Percentiles rank a stretch among this genome's conserved stretches.
Conservation (phyloP, 2,113 vertebrate genomes). For the Apteryx mantelli region DNA sequence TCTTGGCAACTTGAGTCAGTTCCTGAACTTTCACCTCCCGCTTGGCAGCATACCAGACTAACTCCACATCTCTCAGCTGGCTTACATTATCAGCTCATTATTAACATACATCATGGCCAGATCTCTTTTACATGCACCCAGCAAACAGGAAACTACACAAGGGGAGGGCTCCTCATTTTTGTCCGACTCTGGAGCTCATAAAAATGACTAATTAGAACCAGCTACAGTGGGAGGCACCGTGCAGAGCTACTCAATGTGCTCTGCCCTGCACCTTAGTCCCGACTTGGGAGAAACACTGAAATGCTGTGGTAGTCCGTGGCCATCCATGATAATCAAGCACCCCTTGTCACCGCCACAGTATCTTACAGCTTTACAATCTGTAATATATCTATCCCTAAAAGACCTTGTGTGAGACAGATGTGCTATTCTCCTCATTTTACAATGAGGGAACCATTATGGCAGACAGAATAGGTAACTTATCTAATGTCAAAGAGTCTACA, state of each 20-base stretch:
- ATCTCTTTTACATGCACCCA: conserved; percentile 62
- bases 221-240: neutral
- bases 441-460: accelerated
- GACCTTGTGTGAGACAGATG: neutral
- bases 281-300: neutral
- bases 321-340: neutral
- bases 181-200: conserved; percentile 69
- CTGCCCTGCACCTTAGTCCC: neutral
- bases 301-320: neutral
- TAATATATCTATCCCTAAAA: neutral
- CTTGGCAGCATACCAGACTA: conserved; percentile 65
- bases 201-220: conserved; percentile 73
- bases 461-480: neutral
- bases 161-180: conserved; percentile 65
- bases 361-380: neutral
- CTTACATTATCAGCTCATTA: conserved; percentile 75
- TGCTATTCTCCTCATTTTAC: neutral
- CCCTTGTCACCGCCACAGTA: neutral
- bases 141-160: conserved; percentile 71
- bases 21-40: conserved; percentile 71
- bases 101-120: conserved; percentile 70
- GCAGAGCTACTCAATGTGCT: neutral
- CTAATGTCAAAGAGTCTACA: accelerated
- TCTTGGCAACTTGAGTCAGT: conserved; percentile 68
- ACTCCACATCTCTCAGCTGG: conserved; percentile 69